A percentile compares a stretch with the other conserved stretches of the same genome.
Evolutionary conservation across 2,888 invertebrate species (phyloP).

Genomic region (Morinoia aosen): DNA sequence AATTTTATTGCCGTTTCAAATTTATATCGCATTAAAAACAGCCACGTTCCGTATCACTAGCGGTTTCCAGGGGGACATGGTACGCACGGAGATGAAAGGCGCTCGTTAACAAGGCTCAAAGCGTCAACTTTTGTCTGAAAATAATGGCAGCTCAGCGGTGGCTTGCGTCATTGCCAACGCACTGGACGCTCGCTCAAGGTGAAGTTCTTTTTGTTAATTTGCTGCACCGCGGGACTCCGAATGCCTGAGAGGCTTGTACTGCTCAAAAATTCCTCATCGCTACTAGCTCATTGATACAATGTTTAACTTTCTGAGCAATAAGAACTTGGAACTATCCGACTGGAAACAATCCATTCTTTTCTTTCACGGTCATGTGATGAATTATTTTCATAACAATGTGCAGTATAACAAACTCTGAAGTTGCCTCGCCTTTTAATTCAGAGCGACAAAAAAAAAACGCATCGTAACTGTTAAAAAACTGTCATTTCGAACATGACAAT

Average conservation of each 20-base stretch:
- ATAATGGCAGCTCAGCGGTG: background rate
- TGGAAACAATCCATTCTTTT: background rate
- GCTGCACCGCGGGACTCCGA: background rate
- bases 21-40: background rate
- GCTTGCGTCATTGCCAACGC: background rate
- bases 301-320: background rate
- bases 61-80: background rate
- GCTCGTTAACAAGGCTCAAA: background rate
- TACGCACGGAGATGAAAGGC: background rate
- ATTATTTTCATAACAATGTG: too few species aligned
- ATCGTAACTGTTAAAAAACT: too few species aligned
- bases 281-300: background rate
- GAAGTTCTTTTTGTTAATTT: background rate
- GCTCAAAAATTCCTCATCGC: background rate
- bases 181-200: background rate
- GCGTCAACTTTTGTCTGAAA: background rate
- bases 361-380: too few species aligned
- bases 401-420: too few species aligned
- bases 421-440: too few species aligned
- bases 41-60: background rate
- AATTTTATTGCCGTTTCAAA: background rate
- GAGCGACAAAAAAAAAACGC: too few species aligned
- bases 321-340: background rate
- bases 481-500: too few species aligned
- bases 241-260: background rate